Base-by-base conservation (phyloP, 2,888 invertebrate genomes). In the Toxonevra muliebris region DNA sequence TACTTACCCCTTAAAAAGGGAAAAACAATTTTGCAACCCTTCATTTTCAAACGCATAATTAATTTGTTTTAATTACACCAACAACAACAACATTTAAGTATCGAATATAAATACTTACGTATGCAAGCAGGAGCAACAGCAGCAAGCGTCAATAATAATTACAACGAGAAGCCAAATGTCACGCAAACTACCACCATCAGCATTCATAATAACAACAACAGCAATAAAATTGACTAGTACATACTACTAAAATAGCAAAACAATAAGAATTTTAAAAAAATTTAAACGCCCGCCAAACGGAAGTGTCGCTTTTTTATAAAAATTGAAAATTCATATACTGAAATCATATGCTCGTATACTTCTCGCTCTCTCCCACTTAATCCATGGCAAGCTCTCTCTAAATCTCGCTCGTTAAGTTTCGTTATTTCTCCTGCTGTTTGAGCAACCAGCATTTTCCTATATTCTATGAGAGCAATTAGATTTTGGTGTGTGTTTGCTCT, bases 261-360 rank as follows among this genome's bases (percentile, higher is more conserved):
- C 30, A 60, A 53, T 54, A 61, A 50, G 12, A 69, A 65, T 40
- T 53, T 54, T 45, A 54, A 43, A 62, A 59, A 61, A 61, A 61
- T 68, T 68, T 64, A 68, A 64, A 61, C 69, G 57, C 65, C 68
- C 64, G 64, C 55, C 67, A 63, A 68, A 68, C 55, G 48, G 64
- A 54, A 65, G 60, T 60, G 43, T 42, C 42, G 64, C 52, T 20
- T 30, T 41, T 53, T 52, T 41, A 19, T 40, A n/a, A 15, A 12
- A n/a, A n/a, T n/a, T 30, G 17, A 30, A 15, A 8, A 57, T 1
- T 30, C 8, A 9, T 54, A 19, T 54, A 30, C 30, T 19, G 10
- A 30, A 30, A 30, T 30, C 30, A 30, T 30, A 7, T 30, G 30
- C 7, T 30, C 30, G 30, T 30, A 30, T 30, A 30, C 30, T 4